Conservation (phyloP, 1,140 invertebrate genomes). For the Drosophila tropicalis region DNA sequence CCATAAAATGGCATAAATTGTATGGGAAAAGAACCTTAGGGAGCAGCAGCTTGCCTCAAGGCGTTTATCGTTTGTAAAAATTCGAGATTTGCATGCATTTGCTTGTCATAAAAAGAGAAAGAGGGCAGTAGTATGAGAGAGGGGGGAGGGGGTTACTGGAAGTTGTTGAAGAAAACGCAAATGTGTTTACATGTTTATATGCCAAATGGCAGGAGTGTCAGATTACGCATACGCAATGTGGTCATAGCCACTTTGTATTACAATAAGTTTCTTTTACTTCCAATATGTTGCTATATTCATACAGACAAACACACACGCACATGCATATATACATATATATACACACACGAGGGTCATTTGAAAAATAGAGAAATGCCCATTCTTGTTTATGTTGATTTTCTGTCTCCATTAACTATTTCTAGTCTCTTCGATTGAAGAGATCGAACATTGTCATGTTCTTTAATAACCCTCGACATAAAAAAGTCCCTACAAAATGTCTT, state of each 20-base stretch:
- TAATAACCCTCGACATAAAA: neutral
- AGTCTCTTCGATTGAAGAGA: too few relatives aligned
- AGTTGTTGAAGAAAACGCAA: conserved; percentile 31
- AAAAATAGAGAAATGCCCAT: neutral
- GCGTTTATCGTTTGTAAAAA: conserved; percentile 80
- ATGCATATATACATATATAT: neutral
- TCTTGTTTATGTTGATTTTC: too few relatives aligned
- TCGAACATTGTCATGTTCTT: too few relatives aligned
- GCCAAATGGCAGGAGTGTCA: conserved; percentile 52
- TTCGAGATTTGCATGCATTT: conserved; percentile 81
- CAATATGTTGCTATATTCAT: conserved; percentile 10
- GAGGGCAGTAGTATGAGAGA: conserved; percentile 13
- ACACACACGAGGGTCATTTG: conserved; percentile 8
- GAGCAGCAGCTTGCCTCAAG: conserved; percentile 74
- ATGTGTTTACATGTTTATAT: conserved; percentile 78
- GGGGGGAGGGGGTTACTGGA: neutral
- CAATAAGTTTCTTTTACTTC: conserved; percentile 40
- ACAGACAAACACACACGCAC: neutral
- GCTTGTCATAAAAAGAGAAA: conserved; percentile 69
- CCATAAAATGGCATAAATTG: conserved; percentile 74
- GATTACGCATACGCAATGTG: conserved; percentile 78
- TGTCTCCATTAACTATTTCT: too few relatives aligned
- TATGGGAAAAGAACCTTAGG: conserved; percentile 33
- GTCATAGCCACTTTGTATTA: conserved; percentile 68
- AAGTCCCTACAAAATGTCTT: neutral